Evolutionary conservation across 2,888 invertebrate genomes (phyloP).

Genomic region (Microdon myrmicae): DNA sequence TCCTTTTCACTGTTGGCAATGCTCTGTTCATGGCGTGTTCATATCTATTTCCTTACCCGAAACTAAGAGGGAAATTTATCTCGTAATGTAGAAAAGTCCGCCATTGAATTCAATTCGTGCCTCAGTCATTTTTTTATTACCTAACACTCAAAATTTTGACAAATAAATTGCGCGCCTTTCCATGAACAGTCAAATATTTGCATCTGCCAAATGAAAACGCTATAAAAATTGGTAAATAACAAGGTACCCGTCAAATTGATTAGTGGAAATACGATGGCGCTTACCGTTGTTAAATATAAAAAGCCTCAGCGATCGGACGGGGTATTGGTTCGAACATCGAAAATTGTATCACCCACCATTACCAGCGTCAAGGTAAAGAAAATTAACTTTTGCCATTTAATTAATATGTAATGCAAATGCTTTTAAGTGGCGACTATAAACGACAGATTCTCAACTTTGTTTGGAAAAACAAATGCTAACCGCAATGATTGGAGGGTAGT

Average conservation of each 20-base stretch:
- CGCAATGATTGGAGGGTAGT: neutral
- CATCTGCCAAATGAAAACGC: too few relatives aligned
- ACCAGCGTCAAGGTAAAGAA: slow-evolving; percentile 30
- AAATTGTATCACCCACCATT: slow-evolving; percentile 4
- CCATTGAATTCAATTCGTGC: slow-evolving; percentile 30
- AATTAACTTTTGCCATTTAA: too few relatives aligned
- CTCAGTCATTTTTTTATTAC: slow-evolving; percentile 24
- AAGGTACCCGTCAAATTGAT: too few relatives aligned
- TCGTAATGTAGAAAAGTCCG: slow-evolving; percentile 31
- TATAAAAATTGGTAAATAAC: too few relatives aligned
- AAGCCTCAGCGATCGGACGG: slow-evolving; percentile 39
- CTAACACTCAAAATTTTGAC: slow-evolving; percentile 28
- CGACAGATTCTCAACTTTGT: slow-evolving; percentile 2
- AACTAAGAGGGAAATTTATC: slow-evolving; percentile 7
- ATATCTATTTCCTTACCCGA: slow-evolving; percentile 15
- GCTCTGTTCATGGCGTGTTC: too few relatives aligned
- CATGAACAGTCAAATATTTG: slow-evolving; percentile 23
- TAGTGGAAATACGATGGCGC: slow-evolving; percentile 49
- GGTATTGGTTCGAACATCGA: slow-evolving; percentile 18
- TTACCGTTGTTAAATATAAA: slow-evolving; percentile 52
- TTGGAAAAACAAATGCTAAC: slow-evolving; percentile 28
- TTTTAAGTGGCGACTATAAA: neutral
- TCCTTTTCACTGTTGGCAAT: too few relatives aligned
- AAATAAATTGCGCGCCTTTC: slow-evolving; percentile 28
- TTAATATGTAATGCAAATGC: too few relatives aligned